Conservation (phyloP, 2,797 vertebrate genomes). For the Echeneis naucrates region DNA sequence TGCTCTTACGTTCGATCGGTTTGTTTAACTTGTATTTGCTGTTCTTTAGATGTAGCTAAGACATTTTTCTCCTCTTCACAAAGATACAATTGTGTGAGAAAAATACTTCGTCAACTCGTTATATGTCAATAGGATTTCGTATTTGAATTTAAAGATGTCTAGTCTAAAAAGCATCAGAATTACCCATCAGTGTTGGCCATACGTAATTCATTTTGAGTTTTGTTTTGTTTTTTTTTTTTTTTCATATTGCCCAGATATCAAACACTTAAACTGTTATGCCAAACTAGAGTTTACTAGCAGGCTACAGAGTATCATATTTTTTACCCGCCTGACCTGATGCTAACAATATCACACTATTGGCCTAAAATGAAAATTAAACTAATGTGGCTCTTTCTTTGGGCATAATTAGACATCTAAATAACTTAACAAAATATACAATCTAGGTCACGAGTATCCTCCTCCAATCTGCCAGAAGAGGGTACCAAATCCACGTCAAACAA, state of each 20-base stretch:
- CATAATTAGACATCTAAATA: neutral
- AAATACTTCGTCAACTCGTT: neutral
- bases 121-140: neutral
- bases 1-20: neutral
- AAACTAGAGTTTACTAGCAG: neutral
- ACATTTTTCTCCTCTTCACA: neutral
- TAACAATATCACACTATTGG: neutral
- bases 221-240: too few relatives aligned
- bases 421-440: slow-evolving; percentile 1
- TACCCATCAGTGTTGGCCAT: neutral
- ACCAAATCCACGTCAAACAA: slow-evolving; percentile 28
- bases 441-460: slow-evolving; percentile 10
- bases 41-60: neutral
- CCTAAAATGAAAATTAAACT: neutral
- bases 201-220: neutral
- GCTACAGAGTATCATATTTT: neutral
- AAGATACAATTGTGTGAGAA: neutral
- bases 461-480: slow-evolving; percentile 40
- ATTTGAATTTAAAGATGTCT: neutral
- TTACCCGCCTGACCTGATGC: neutral
- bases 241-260: neutral
- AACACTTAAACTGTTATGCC: neutral
- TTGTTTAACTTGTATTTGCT: too few relatives aligned
- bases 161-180: neutral
- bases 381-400: neutral